phyloP scores from a whole-genome alignment of 1,140 invertebrate species.

The Aphelenchoides fujianensis region DNA sequence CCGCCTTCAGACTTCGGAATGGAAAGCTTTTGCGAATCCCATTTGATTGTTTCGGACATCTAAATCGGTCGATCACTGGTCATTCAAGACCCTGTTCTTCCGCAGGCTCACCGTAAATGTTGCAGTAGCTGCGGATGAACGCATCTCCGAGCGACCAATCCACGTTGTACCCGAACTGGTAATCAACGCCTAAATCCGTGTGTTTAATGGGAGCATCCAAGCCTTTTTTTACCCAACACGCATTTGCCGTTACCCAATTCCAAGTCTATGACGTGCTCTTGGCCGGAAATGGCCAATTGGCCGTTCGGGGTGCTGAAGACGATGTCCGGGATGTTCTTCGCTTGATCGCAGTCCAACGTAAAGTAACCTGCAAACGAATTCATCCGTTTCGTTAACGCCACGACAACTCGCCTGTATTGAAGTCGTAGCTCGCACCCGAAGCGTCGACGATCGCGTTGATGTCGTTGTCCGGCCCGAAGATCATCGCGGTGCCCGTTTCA shows the following conservation, averaged over 20 bases:
- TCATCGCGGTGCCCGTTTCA: slow-evolving; percentile 47
- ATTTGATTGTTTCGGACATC: too few species aligned
- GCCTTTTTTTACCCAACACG: slow-evolving; percentile 15
- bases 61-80: slow-evolving; percentile 44
- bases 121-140: slow-evolving; percentile 48
- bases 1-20: slow-evolving; percentile 23
- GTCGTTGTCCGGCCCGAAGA: slow-evolving; percentile 32
- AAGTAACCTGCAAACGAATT: too few species aligned
- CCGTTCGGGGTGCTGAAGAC: slow-evolving; percentile 41
- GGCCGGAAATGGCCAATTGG: slow-evolving; percentile 35
- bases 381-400: too few species aligned
- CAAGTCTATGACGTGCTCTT: slow-evolving; percentile 49
- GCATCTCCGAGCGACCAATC: slow-evolving; percentile 48
- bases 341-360: slow-evolving; percentile 36
- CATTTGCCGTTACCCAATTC: slow-evolving; percentile 33
- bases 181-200: neutral
- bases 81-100: slow-evolving; percentile 15
- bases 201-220: neutral
- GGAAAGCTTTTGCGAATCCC: slow-evolving; percentile 42
- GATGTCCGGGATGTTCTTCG: slow-evolving; percentile 35
- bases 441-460: slow-evolving; percentile 32
- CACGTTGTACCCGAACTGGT: slow-evolving; percentile 29
- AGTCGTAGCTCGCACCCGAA: slow-evolving; percentile 40
- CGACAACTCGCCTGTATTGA: too few species aligned
- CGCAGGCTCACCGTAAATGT: slow-evolving; percentile 31